These are phyloP conservation scores for Zophobas atratus DNA, from an alignment of 1,140 invertebrate species.

Conservation along the genomic window DNA sequence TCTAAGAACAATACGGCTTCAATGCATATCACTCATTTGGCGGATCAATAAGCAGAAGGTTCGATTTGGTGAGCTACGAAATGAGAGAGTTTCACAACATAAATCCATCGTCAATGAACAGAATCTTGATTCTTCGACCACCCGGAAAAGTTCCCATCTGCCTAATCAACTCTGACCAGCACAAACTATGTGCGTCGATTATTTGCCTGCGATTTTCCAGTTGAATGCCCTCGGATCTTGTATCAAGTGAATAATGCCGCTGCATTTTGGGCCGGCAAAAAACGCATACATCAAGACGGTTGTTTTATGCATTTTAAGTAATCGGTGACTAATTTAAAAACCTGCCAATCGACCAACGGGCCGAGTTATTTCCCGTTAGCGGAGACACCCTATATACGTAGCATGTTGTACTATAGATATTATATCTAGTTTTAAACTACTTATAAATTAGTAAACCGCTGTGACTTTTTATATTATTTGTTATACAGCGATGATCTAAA, in stretches of 20 bases:
- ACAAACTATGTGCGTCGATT: constrained; percentile 40
- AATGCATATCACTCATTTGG: not conserved
- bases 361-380: too few relatives aligned
- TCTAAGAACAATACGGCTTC: constrained; percentile 44
- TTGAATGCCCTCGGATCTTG: not conserved
- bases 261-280: not conserved
- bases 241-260: constrained; percentile 14
- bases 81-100: not conserved
- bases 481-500: too few relatives aligned
- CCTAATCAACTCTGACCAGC: constrained; percentile 30
- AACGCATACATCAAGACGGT: not conserved
- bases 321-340: constrained; percentile 53
- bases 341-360: constrained; percentile 19
- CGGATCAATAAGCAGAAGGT: not conserved
- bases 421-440: too few relatives aligned
- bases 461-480: too few relatives aligned
- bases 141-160: constrained; percentile 19
- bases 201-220: constrained; percentile 20
- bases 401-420: too few relatives aligned
- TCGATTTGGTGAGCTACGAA: not conserved
- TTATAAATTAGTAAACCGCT: too few relatives aligned
- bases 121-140: not conserved
- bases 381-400: too few relatives aligned
- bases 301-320: constrained; percentile 23
- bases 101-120: constrained; percentile 23